A percentile compares a stretch with the other conserved stretches of the same genome.
Conservation (phyloP, 2,888 invertebrate species). For the Heteromurus nitidus region DNA sequence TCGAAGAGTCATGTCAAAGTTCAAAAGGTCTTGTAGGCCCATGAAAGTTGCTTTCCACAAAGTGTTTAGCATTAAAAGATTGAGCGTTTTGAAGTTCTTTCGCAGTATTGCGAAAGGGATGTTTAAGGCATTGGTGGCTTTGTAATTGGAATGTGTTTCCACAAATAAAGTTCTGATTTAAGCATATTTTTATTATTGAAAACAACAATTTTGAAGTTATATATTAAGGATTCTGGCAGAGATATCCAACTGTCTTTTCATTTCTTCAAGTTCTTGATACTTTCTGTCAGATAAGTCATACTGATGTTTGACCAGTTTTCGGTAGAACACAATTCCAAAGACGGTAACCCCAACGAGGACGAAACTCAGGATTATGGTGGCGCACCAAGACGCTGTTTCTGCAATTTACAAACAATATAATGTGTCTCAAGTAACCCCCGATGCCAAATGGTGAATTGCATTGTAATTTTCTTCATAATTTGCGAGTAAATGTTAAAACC, state of each 20-base stretch:
- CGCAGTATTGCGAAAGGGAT: slow-evolving; percentile 42
- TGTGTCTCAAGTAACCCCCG: no score
- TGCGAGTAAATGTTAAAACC: no score
- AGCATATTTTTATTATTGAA: no score
- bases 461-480: no score
- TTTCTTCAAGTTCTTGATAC: slow-evolving; percentile 71
- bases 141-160: slow-evolving; percentile 26
- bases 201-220: no score
- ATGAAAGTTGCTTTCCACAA: slow-evolving; percentile 44
- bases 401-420: no score
- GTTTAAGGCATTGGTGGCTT: slow-evolving; percentile 44
- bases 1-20: slow-evolving; percentile 45
- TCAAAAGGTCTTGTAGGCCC: slow-evolving; percentile 44
- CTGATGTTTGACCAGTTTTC: slow-evolving; percentile 70
- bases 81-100: slow-evolving; percentile 48
- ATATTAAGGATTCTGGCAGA: slow-evolving; percentile 52
- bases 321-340: slow-evolving; percentile 71
- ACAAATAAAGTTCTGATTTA: no score
- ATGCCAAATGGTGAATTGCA: no score
- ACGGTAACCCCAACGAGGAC: slow-evolving; percentile 67
- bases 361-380: slow-evolving; percentile 67
- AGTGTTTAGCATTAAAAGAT: slow-evolving; percentile 33
- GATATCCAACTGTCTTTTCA: slow-evolving; percentile 67
- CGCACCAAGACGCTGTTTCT: slow-evolving; percentile 55
- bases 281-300: slow-evolving; percentile 64